Base-by-base conservation (phyloP, 2,888 invertebrate species). In the Ormyrus rosae region DNA sequence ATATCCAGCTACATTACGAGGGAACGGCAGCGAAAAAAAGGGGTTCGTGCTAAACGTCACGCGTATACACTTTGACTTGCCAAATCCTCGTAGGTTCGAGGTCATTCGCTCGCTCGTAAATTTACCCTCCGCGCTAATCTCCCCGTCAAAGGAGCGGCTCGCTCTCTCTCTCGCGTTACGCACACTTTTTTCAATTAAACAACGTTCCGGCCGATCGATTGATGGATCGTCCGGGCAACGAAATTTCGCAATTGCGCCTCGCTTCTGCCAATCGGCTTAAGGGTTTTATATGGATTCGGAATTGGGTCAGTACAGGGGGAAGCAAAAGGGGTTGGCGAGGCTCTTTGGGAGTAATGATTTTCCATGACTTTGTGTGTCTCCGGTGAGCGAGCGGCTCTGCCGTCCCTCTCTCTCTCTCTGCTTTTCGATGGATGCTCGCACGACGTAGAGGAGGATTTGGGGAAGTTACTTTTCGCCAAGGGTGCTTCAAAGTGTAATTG, bases 211-310 rank as follows among this genome's bases (percentile, higher is more conserved):
- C 11, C 58, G 65, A 74, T 19, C 58, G 65, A 74, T 64, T 46
- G 74, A 65, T 56, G 13, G 74, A 58, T 65, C 50, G 48, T 3
- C 5, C 5, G 46, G 9, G 13, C n/a, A 74, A 13, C 61, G 73
- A 65, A 68, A 73, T 79, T 64, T 68, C 58, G 13, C 69, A 55
- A 48, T 65, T 9, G 58, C 34, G 34, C 58, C 13, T 10, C 13
- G 5, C 53, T 11, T 45, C 48, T 6, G 69, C 11, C 70, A 75
- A 75, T 75, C 80, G 70, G 80, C 74, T 80, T 65, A 80, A 71
- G 55, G 71, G 65, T 71, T 76, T 75, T 71, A 71, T 64, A 58
- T 51, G 19, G 64, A 58, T 69, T 9, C 53, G 50, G 48, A 71
- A 71, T 75, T 60, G 67, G 71, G 75, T 80, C 61, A 75, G 75